Percentiles rank a stretch among this genome's conserved stretches.
Conservation (phyloP, 2,113 vertebrate genomes). For the Alces alces region DNA sequence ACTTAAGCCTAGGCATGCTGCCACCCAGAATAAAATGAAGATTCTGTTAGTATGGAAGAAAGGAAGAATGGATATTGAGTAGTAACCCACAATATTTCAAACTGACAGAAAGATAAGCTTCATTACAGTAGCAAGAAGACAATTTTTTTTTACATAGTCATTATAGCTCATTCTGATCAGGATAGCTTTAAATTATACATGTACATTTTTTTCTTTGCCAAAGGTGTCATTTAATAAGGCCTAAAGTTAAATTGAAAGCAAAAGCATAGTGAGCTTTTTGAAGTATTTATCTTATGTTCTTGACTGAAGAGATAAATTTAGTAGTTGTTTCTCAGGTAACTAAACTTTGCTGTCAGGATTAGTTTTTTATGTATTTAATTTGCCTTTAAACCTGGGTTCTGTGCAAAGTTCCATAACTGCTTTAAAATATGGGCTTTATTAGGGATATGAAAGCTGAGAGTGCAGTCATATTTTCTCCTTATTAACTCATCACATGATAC, state of each 20-base stretch:
- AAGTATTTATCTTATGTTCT: constrained; percentile 62
- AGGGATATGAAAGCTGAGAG: constrained; percentile 36
- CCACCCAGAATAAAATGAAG: constrained; percentile 24
- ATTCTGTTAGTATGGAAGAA: background rate
- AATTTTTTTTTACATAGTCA: constrained; percentile 27
- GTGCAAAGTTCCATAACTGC: constrained; percentile 51
- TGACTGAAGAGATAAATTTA: constrained; percentile 63
- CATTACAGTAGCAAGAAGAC: constrained; percentile 43
- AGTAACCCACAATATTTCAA: background rate
- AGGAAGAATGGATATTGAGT: background rate
- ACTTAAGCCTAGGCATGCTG: background rate
- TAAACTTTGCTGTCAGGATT: constrained; percentile 65
- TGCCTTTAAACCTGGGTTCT: constrained; percentile 55
- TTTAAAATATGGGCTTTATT: constrained; percentile 68
- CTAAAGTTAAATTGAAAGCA: constrained; percentile 59
- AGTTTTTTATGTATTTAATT: constrained; percentile 70
- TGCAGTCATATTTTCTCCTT: constrained; percentile 60
- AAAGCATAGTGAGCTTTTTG: constrained; percentile 20
- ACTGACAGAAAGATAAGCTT: constrained; percentile 35
- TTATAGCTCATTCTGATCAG: constrained; percentile 34
- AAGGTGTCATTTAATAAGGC: constrained; percentile 56
- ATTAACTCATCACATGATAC: constrained; percentile 36
- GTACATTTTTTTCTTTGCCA: constrained; percentile 28
- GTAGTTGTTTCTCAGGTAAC: constrained; percentile 65
- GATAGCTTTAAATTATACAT: constrained; percentile 55